Conservation (phyloP, 2,797 vertebrate species). For the Sebastes trivittatus region DNA sequence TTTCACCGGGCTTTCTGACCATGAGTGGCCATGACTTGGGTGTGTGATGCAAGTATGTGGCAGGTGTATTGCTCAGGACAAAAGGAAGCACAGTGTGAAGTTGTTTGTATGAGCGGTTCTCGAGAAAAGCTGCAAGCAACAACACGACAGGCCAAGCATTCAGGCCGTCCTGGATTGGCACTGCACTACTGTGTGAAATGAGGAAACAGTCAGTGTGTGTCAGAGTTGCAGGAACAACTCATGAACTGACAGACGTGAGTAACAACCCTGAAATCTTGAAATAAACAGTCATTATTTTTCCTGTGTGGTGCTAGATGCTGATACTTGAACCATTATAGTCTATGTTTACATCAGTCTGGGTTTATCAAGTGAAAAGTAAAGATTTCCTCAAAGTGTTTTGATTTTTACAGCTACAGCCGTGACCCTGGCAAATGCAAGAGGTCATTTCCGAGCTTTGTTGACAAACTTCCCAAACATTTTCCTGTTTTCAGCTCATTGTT, state of each 20-base stretch:
- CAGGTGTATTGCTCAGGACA: too few relatives aligned
- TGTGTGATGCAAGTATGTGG: too few relatives aligned
- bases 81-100: too few relatives aligned
- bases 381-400: constrained; percentile 38
- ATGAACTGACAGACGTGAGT: background rate
- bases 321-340: constrained; percentile 12
- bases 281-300: background rate
- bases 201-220: background rate
- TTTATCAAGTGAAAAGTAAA: constrained; percentile 32
- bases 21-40: too few relatives aligned
- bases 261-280: background rate
- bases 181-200: background rate
- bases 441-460: constrained; percentile 79
- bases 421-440: constrained; percentile 45
- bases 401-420: constrained; percentile 25
- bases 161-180: too few relatives aligned
- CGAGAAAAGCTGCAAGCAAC: too few relatives aligned
- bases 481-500: constrained; percentile 72
- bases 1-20: too few relatives aligned
- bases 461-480: constrained; percentile 70
- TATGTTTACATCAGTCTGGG: constrained; percentile 19
- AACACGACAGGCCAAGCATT: too few relatives aligned
- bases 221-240: background rate
- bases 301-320: background rate
- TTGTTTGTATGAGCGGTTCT: too few relatives aligned